These are phyloP conservation scores for Axinella damicornis DNA, from an alignment of 37 sponge, comb jelly and placozoan species.

Conservation along the genomic window DNA sequence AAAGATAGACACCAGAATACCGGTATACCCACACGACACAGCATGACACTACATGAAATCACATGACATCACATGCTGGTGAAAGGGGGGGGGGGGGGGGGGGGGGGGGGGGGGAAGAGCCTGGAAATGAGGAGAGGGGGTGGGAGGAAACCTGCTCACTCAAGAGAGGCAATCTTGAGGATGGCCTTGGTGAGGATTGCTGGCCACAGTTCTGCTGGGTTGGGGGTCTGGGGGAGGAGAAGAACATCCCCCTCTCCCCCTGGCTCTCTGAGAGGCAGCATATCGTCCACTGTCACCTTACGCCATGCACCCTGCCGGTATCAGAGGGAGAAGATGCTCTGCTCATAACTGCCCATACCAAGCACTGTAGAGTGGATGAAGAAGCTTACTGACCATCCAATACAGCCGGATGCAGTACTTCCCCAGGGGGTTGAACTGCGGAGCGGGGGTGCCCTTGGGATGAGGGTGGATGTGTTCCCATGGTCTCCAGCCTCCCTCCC, in stretches of 20 bases:
- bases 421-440: slow-evolving; percentile 78
- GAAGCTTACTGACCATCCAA: slow-evolving; percentile 97
- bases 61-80: too few relatives aligned
- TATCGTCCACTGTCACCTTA: slow-evolving; percentile 91
- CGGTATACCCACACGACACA: too few relatives aligned
- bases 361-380: too few relatives aligned
- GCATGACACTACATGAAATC: too few relatives aligned
- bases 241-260: slow-evolving; percentile 2
- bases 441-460: slow-evolving; percentile 72
- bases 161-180: slow-evolving; percentile 86
- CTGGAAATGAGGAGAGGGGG: too few relatives aligned
- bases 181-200: slow-evolving; percentile 90
- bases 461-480: slow-evolving; percentile 98
- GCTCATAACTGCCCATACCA: too few relatives aligned
- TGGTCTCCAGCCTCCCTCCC: slow-evolving; percentile 77
- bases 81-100: too few relatives aligned
- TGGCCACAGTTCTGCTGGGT: slow-evolving; percentile 88
- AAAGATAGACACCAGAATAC: too few relatives aligned
- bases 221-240: slow-evolving; percentile 79
- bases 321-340: too few relatives aligned
- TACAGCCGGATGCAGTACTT: slow-evolving; percentile 90
- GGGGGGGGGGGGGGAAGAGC: too few relatives aligned
- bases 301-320: slow-evolving; percentile 90
- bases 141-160: slow-evolving; percentile 60
- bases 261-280: slow-evolving; percentile 69